These are phyloP conservation scores for Oncorhynchus mykiss DNA, from an alignment of 2,113 vertebrate genomes.

Conservation along the genomic window DNA sequence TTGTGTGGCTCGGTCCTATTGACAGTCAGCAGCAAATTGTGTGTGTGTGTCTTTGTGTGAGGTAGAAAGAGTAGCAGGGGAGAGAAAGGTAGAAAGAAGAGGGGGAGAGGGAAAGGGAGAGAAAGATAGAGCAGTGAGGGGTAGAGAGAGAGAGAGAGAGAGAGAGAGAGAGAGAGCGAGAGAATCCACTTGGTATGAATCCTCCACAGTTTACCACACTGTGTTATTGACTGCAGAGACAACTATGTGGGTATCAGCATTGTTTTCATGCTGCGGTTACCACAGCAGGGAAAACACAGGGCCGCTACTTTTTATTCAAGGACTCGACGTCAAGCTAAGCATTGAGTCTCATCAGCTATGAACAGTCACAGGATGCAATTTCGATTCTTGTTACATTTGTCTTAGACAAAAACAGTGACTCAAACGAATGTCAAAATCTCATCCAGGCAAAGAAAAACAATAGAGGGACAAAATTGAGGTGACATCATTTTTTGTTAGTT, in stretches of 20 bases:
- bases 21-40: constrained; percentile 20
- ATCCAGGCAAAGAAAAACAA: no score
- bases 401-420: background rate
- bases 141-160: no score
- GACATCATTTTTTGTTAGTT: no score
- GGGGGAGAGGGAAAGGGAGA: background rate
- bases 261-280: background rate
- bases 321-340: background rate
- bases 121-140: background rate
- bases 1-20: constrained; percentile 29
- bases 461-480: no score
- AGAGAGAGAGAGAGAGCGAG: background rate
- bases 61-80: background rate
- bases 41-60: constrained; percentile 2
- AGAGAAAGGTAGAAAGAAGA: background rate
- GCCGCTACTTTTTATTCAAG: background rate
- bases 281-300: no score
- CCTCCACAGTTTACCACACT: background rate
- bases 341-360: background rate
- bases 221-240: background rate
- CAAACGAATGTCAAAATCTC: background rate
- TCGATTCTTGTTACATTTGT: background rate
- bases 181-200: background rate
- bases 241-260: background rate
- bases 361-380: background rate